These are phyloP conservation scores for Bimastos eiseni DNA, from an alignment of 2,888 invertebrate species.

Conservation along the genomic window DNA sequence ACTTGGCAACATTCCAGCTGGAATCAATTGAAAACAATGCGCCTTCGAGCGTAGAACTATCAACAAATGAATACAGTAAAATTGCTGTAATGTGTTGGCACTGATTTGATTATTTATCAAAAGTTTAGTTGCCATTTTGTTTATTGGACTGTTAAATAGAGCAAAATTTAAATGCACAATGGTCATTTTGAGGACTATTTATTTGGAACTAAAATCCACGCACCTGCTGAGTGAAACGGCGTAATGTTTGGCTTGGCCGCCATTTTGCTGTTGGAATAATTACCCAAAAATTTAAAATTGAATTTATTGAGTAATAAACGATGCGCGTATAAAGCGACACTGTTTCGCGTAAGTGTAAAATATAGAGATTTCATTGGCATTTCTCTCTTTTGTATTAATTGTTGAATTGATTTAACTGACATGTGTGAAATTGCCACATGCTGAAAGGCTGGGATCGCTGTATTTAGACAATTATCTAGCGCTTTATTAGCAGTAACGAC, in stretches of 20 bases:
- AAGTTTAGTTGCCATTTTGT: background rate
- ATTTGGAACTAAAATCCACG: background rate
- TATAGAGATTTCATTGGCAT: background rate
- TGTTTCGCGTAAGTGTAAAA: background rate
- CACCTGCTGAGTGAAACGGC: conserved; percentile 18
- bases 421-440: background rate
- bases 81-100: background rate
- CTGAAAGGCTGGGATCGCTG: background rate
- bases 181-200: background rate
- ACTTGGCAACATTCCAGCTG: background rate
- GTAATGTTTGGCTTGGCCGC: conserved; percentile 24
- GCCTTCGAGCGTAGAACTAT: background rate
- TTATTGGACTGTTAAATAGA: background rate
- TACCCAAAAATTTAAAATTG: background rate
- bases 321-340: background rate
- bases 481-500: background rate
- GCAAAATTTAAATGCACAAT: background rate
- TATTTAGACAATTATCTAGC: background rate
- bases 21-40: conserved; percentile 7
- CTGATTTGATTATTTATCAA: background rate
- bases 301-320: background rate
- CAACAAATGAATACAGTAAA: background rate
- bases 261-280: background rate
- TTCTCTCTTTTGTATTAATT: background rate
- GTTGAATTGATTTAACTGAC: background rate